Evolutionary conservation across 64 coral and sea anemone species (phyloP), one percentile per base, ranked within the genome.

Genomic region (Catalaphyllia jardinei): DNA sequence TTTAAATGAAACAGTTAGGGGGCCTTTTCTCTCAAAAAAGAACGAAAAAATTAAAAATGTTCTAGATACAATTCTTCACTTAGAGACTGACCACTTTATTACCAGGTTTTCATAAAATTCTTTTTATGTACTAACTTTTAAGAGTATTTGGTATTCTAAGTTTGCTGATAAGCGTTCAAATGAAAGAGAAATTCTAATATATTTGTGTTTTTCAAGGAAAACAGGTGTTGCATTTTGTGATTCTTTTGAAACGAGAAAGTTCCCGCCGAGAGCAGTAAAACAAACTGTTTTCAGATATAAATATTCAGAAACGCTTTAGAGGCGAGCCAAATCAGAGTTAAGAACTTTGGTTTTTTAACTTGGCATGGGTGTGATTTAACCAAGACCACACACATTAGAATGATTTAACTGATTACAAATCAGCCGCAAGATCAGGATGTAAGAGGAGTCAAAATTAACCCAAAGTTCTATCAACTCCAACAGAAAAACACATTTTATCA

Each of bases 181-280:
- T 12, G 8, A 31, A 29, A 29, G 1, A 30, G 25, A 62, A 62
- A 63, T 31, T n/a, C 30, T 11, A 18, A 16, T 63, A 3, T 20
- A 16, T 29, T 38, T 33, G 38, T 55, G 12, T 28, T 73, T 73
- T 29, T 3, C 71, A 18, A 20, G 16, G 17, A 19, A 3, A n/a
- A 59, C 79, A 81, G 79, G 79, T 81, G 79, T 55, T 0, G 62
- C 29, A 59, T 81, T 61, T 61, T 30, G 55, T 63, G 55, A 81
- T 62, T 81, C 28, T 81, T 81, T 60, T 22, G 25, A 29, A 35
- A 60, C 51, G 29, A 80, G 19, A 60, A 27, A 54, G 60, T 81
- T 35, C 79, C 57, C 55, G 79, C 79, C 60, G 79, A 18, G 79
- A 81, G 29, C 27, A 20, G 31, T 62, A 33, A 17, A 35, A 61